Evolutionary conservation across 2,797 vertebrate species (phyloP).

Genomic region (Cetoscarus ocellatus): DNA sequence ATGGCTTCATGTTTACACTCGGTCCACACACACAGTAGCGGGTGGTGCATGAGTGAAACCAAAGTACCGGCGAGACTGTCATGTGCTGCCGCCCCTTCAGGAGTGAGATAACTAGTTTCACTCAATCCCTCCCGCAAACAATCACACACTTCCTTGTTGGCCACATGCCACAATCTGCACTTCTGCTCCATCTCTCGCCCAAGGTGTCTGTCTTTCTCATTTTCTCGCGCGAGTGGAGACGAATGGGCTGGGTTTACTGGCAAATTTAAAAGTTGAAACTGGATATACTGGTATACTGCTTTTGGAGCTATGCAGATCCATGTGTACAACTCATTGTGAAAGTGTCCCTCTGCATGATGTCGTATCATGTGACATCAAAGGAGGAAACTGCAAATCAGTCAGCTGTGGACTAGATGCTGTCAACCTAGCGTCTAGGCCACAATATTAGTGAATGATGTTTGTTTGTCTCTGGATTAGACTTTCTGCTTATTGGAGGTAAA

Average conservation of each 20-base stretch:
- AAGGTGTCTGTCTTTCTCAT: constrained; percentile 36
- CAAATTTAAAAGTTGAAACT: constrained; percentile 66
- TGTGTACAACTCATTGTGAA: constrained; percentile 32
- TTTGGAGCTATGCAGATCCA: constrained; percentile 19
- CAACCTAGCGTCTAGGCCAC: neutral
- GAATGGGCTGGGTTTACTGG: constrained; percentile 49
- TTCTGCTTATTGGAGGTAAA: constrained; percentile 1
- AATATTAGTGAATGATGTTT: neutral
- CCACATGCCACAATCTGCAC: constrained; percentile 52
- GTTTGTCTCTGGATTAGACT: neutral
- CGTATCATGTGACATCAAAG: constrained; percentile 47
- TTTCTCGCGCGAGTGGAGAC: constrained; percentile 64
- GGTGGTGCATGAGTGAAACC: constrained; percentile 59
- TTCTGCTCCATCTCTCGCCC: constrained; percentile 57
- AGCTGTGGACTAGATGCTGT: constrained; percentile 36
- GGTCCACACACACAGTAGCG: constrained; percentile 7
- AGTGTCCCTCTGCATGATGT: constrained; percentile 55
- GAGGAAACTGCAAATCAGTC: constrained; percentile 31
- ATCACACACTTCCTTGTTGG: constrained; percentile 60
- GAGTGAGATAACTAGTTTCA: constrained; percentile 72
- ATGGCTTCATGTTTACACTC: constrained; percentile 25
- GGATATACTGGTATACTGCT: constrained; percentile 72
- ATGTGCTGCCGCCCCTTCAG: constrained; percentile 44
- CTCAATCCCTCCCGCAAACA: constrained; percentile 55
- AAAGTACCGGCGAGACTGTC: constrained; percentile 50